Conservation (phyloP, 2,888 invertebrate species). For the Andrena hattorfiana region DNA sequence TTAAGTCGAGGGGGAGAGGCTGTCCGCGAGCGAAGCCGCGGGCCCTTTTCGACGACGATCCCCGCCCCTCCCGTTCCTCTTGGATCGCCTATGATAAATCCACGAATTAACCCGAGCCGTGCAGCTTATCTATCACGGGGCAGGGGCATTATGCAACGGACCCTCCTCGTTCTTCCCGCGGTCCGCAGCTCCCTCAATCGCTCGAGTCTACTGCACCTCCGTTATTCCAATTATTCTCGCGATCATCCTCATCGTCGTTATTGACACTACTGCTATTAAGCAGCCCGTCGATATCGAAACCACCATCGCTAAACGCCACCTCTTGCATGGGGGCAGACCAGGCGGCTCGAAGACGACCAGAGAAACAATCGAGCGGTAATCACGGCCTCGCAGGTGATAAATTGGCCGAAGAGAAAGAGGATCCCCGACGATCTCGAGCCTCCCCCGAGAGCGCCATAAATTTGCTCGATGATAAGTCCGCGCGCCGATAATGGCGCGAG, state of each 20-base stretch:
- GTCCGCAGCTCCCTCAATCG: neutral
- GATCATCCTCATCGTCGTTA: slow-evolving; percentile 24
- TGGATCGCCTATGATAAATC: slow-evolving; percentile 66
- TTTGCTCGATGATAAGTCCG: slow-evolving; percentile 68
- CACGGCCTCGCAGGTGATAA: slow-evolving; percentile 73
- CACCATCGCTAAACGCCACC: slow-evolving; percentile 5
- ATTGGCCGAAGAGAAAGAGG: slow-evolving; percentile 54
- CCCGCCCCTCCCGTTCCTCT: slow-evolving; percentile 17
- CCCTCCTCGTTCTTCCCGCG: slow-evolving; percentile 46
- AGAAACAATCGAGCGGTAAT: slow-evolving; percentile 72
- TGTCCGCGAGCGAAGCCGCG: slow-evolving; percentile 19
- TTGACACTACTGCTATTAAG: slow-evolving; percentile 16
- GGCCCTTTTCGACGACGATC: slow-evolving; percentile 40
- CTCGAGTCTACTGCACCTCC: neutral
- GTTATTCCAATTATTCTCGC: slow-evolving; percentile 27
- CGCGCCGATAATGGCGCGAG: slow-evolving; percentile 58
- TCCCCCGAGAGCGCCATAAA: slow-evolving; percentile 59
- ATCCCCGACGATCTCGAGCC: slow-evolving; percentile 49
- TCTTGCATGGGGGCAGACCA: neutral
- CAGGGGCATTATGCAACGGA: slow-evolving; percentile 59
- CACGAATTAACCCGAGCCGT: slow-evolving; percentile 67
- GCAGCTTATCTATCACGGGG: slow-evolving; percentile 60
- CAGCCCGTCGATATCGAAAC: slow-evolving; percentile 19
- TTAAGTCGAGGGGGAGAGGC: slow-evolving; percentile 50
- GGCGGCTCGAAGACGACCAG: neutral